These are phyloP conservation scores for Andrena bicolor DNA, from an alignment of 2,888 invertebrate species.

Conservation along the genomic window DNA sequence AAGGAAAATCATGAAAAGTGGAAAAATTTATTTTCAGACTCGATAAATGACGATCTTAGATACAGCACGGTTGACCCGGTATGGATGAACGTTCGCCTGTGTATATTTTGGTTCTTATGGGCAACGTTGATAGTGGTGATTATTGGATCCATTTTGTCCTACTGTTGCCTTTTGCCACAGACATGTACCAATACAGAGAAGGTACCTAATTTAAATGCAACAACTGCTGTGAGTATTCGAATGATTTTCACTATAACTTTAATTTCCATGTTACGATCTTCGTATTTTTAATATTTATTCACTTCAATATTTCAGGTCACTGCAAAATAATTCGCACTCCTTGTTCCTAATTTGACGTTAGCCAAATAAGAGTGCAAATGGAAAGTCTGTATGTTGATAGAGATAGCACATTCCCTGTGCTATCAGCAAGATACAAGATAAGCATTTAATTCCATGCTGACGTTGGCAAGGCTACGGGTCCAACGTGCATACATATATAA, in stretches of 20 bases:
- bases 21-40: slow-evolving; percentile 41
- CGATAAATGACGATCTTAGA: slow-evolving; percentile 32
- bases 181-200: slow-evolving; percentile 43
- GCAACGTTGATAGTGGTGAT: slow-evolving; percentile 70
- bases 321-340: neutral
- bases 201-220: slow-evolving; percentile 32
- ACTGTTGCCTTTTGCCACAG: slow-evolving; percentile 65
- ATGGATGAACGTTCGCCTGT: slow-evolving; percentile 77
- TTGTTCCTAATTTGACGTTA: slow-evolving; percentile 10
- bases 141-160: slow-evolving; percentile 69
- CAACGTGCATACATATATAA: slow-evolving; percentile 9
- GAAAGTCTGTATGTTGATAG: neutral
- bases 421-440: slow-evolving; percentile 51
- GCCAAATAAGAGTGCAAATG: neutral
- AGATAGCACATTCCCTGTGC: slow-evolving; percentile 21
- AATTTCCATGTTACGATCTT: neutral
- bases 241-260: neutral
- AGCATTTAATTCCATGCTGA: neutral
- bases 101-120: slow-evolving; percentile 79
- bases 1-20: neutral
- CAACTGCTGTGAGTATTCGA: slow-evolving; percentile 23
- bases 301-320: slow-evolving; percentile 30
- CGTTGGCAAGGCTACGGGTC: neutral
- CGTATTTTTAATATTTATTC: neutral
- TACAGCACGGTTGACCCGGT: slow-evolving; percentile 69